Conservation (phyloP, 2,888 invertebrate genomes). For the Cataglyphis altisquamis region DNA sequence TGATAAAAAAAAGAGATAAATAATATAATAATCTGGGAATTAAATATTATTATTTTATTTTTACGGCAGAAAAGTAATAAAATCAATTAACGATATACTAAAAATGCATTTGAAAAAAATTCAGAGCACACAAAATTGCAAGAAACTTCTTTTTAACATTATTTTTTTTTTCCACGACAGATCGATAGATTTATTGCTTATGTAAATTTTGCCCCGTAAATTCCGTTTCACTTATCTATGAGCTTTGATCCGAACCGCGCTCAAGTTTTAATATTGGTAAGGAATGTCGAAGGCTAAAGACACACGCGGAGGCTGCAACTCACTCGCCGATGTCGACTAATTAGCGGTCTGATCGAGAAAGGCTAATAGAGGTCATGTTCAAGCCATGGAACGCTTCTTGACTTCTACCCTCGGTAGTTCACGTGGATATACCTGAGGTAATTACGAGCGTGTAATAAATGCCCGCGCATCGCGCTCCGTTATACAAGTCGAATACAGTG, state of each 20-base stretch:
- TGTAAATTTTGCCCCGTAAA: neutral
- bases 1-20: neutral
- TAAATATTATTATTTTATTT: neutral
- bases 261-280: conserved; percentile 40
- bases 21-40: neutral
- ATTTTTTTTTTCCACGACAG: neutral
- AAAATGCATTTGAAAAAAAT: neutral
- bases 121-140: neutral
- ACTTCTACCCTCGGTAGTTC: conserved; percentile 68
- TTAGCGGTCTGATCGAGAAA: conserved; percentile 76
- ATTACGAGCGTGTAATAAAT: conserved; percentile 61
- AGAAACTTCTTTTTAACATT: neutral
- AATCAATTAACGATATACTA: neutral
- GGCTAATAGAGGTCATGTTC: conserved; percentile 79
- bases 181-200: neutral
- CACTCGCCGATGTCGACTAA: conserved; percentile 72
- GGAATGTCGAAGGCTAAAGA: conserved; percentile 40
- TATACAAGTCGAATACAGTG: conserved; percentile 46
- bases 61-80: neutral
- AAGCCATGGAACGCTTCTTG: conserved; percentile 72
- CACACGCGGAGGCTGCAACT: conserved; percentile 56
- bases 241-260: neutral
- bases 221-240: neutral
- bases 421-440: conserved; percentile 58
- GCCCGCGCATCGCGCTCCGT: conserved; percentile 48